Percentiles rank a stretch among this genome's conserved stretches.
These are phyloP conservation scores for Cephus pulcher DNA, from an alignment of 2,888 invertebrate genomes.

Conservation along the genomic window DNA sequence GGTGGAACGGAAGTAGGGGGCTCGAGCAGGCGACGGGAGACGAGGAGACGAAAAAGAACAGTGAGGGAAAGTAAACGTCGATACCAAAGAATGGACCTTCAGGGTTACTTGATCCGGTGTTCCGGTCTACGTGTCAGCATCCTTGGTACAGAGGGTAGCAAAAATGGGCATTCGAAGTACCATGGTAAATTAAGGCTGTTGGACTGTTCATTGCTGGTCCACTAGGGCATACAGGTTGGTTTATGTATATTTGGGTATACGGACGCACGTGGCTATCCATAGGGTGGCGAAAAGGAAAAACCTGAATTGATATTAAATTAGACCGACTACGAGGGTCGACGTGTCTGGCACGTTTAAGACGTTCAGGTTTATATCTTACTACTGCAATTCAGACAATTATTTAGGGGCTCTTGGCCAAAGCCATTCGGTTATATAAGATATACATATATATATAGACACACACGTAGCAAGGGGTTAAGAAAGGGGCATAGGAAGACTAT, in stretches of 20 bases:
- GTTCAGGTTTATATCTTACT: background rate
- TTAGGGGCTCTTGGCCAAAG: conserved; percentile 7
- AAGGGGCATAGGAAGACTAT: background rate
- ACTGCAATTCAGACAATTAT: background rate
- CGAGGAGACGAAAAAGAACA: background rate
- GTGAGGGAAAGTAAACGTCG: background rate
- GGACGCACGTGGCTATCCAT: background rate
- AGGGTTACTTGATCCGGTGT: background rate
- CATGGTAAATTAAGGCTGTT: no score
- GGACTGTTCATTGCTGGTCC: no score
- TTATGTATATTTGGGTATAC: background rate
- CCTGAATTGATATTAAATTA: background rate
- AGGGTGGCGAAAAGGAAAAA: background rate
- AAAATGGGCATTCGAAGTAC: no score
- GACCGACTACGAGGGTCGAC: background rate
- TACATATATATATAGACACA: no score
- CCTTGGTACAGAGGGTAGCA: background rate
- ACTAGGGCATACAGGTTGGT: no score
- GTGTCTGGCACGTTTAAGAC: background rate
- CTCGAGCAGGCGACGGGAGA: background rate
- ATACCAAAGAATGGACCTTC: background rate
- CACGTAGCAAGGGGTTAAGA: background rate
- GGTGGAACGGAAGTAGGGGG: background rate
- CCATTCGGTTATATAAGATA: background rate
- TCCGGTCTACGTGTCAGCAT: background rate